Evolutionary conservation across 1,140 invertebrate genomes (phyloP).

Genomic region (Drosophila bipectinata): DNA sequence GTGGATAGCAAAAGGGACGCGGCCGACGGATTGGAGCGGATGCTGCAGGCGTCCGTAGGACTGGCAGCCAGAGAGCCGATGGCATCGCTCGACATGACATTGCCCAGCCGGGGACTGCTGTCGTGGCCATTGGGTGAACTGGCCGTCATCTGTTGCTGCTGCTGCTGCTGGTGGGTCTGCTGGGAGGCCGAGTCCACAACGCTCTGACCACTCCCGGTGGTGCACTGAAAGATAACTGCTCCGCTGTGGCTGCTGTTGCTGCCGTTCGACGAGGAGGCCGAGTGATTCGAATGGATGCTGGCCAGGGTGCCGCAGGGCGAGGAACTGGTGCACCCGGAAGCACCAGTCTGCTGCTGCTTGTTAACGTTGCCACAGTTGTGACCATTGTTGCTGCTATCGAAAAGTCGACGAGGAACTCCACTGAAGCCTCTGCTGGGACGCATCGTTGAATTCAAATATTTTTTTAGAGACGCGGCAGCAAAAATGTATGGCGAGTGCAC

Average conservation of each 20-base stretch:
- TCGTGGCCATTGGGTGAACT: constrained; percentile 72
- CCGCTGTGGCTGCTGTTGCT: constrained; percentile 77
- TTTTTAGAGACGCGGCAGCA: constrained; percentile 47
- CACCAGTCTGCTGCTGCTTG: constrained; percentile 22
- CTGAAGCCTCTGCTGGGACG: constrained; percentile 70
- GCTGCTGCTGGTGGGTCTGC: constrained; percentile 31
- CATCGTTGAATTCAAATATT: constrained; percentile 39
- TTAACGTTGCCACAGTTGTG: constrained; percentile 37
- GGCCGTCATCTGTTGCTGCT: constrained; percentile 51
- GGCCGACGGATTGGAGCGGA: constrained; percentile 83
- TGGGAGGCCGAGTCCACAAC: constrained; percentile 39
- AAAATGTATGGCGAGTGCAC: constrained; percentile 25
- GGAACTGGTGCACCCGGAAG: constrained; percentile 41
- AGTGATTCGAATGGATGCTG: constrained; percentile 78
- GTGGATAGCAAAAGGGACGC: constrained; percentile 76
- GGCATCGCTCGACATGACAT: constrained; percentile 59
- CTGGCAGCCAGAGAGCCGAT: constrained; percentile 79
- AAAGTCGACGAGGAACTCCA: constrained; percentile 81
- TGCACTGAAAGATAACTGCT: constrained; percentile 74
- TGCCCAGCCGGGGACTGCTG: constrained; percentile 64
- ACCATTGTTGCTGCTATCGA: constrained; percentile 62
- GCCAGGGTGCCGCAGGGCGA: constrained; percentile 74
- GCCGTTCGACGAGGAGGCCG: constrained; percentile 73
- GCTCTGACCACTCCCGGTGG: constrained; percentile 38
- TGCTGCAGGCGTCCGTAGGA: constrained; percentile 81